Evolutionary conservation across 2,797 vertebrate species (phyloP).

Genomic region (Euthynnus affinis): DNA sequence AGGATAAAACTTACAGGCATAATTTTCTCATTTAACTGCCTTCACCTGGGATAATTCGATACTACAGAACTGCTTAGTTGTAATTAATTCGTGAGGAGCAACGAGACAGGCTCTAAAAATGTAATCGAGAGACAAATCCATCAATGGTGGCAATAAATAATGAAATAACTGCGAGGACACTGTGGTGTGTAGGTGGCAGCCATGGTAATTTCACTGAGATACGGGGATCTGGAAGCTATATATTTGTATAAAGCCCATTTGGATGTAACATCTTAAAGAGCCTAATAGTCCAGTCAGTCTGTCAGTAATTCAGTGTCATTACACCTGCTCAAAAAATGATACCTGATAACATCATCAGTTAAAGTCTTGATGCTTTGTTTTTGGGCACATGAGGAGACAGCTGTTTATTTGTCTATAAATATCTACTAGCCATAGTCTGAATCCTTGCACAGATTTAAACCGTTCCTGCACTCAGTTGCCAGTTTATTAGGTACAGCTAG

Average conservation of each 20-base stretch:
- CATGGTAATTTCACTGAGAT: slow-evolving; percentile 16
- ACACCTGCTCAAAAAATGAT: slow-evolving; percentile 19
- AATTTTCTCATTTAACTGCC: neutral
- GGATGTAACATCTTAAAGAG: slow-evolving; percentile 7
- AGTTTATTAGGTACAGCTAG: neutral
- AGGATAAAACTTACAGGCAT: neutral
- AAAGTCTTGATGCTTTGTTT: slow-evolving; percentile 24
- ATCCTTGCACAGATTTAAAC: neutral
- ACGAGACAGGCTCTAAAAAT: slow-evolving; percentile 10
- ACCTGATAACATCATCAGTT: neutral
- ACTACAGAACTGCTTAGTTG: neutral
- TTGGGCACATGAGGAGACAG: slow-evolving; percentile 16
- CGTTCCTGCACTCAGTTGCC: neutral
- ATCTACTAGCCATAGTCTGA: neutral
- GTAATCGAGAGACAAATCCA: slow-evolving; percentile 24
- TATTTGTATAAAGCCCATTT: slow-evolving; percentile 14
- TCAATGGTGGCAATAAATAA: slow-evolving; percentile 32
- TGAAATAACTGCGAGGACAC: slow-evolving; percentile 1
- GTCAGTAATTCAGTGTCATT: slow-evolving; percentile 9
- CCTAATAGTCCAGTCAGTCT: neutral
- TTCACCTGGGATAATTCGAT: slow-evolving; percentile 4
- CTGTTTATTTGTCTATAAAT: slow-evolving; percentile 37
- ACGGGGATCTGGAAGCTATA: slow-evolving; percentile 3
- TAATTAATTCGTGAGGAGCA: slow-evolving; percentile 19
- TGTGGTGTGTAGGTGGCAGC: slow-evolving; percentile 33